Evolutionary conservation across 2,113 vertebrate genomes (phyloP), one percentile per base, ranked within the genome.

Genomic region (Brevimyrus niger): DNA sequence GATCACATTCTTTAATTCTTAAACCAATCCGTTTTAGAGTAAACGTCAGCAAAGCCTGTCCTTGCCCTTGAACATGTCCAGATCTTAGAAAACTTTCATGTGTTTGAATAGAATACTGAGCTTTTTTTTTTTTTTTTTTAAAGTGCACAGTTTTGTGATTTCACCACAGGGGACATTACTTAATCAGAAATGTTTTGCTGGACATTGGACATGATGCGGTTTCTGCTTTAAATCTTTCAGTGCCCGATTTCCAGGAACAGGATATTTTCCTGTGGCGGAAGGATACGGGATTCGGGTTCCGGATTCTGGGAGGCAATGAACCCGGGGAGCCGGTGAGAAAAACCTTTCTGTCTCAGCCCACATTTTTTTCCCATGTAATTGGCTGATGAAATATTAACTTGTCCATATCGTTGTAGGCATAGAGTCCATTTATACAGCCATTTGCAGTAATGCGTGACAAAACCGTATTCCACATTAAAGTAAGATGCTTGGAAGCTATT

Each of bases 201-300:
- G 50, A 53, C 46, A 51, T 19, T 86, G 84, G 46, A 87, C 35
- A 15, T 15, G 35, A 61, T 10, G 38, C 1, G 10, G 17, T 61
- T 55, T n/a, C 38, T n/a, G 82, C 44, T 47, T 82, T 86, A 65
- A 89, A 93, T n/a, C 85, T 94, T 95, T 90, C 93, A 99, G 98
- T 98, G 96, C 98, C 98, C 92, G 98, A 99, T 94, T 98, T 96
- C 93, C 98, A 99, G 94, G 98, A 99, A 90, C 98, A 99, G 92
- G 98, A 99, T 94, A 98, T 99, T 93, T 99, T 99, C 95, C 97
- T 99, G 89, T 99, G 98, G 98, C 97, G 98, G 92, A 99, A 99
- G 93, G 98, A 99, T 93, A 99, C 98, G 0, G 98, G 98, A 42
- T 99, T 99, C 93, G 98, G 98, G 92, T 99, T 99, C 95, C 97